Base-by-base conservation (phyloP, 92 coral and sea anemone species). In the Siderastrea siderea region DNA sequence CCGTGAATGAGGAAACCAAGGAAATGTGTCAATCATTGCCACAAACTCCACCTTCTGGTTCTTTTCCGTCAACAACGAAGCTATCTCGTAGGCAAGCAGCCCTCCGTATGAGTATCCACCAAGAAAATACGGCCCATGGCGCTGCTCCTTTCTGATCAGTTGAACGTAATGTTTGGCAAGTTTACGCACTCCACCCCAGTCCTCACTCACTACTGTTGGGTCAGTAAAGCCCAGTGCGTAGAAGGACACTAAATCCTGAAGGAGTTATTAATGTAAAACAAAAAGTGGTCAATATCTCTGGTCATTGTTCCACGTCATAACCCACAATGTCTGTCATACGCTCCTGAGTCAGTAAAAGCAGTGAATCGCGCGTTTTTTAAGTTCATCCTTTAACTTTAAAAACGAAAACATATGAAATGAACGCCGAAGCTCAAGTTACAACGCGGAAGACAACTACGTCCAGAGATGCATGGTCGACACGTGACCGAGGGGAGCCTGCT, bases 91-190 rank as follows among this genome's bases (percentile, higher is more conserved):
- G 45, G 95, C 94, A 43, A 94, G 70, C 47, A 91, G 76, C 9
- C 94, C 96, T 5, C 94, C 94, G 85, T 88, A 94, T 7, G 94
- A 92, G 54, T 86, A 88, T 52, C 88, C 93, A 71, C 96, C 98
- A 2, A 95, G 92, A 79, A 91, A 95, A 74, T 93, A 95, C 1
- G 98, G 96, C 3, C 98, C 98, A 45, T 81, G 76, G 7, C 90
- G 67, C 82, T 93, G 96, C 50, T 72, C 92, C 55, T 67, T 66
- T 9, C 78, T 69, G 57, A 95, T 91, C 67, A 93, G 77, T 9
- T 80, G 46, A 26, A 91, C 87, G 68, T 95, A 95, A 7, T 87
- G 79, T 59, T 64, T 38, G 45, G 98, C 98, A 38, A 93, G 92
- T 57, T 91, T 82, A 49, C 92, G 87, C 3, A 93, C 95, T 60